These are phyloP conservation scores for Eupeodes luniger DNA, from an alignment of 2,888 invertebrate species.

Conservation along the genomic window DNA sequence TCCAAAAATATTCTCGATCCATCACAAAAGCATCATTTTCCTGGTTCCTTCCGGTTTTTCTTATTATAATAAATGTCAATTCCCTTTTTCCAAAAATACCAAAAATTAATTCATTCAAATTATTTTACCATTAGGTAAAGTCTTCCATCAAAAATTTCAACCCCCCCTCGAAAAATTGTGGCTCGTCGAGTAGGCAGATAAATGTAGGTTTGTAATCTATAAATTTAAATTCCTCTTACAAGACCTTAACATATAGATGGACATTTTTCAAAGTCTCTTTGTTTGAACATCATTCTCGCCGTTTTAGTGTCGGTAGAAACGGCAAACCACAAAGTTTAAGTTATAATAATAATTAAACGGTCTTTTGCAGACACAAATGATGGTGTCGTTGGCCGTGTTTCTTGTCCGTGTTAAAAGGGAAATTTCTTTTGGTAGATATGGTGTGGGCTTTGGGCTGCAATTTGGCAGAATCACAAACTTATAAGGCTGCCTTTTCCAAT, in stretches of 20 bases:
- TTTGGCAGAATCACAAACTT: slow-evolving; percentile 1
- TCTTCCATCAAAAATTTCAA: slow-evolving; percentile 7
- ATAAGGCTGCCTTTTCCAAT: slow-evolving; percentile 18
- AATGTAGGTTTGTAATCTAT: too few species aligned
- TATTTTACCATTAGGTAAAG: background rate
- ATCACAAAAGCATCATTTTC: too few species aligned
- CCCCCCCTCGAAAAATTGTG: background rate
- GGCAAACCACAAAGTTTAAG: background rate
- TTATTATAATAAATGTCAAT: slow-evolving; percentile 9
- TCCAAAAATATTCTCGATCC: too few species aligned
- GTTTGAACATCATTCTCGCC: too few species aligned
- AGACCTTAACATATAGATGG: slow-evolving; percentile 13
- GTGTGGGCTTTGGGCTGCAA: background rate
- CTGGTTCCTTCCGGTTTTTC: slow-evolving; percentile 3
- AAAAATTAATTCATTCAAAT: slow-evolving; percentile 18
- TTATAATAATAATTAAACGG: slow-evolving; percentile 12
- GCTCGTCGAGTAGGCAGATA: too few species aligned
- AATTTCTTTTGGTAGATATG: background rate
- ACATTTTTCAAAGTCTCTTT: background rate
- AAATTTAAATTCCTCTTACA: slow-evolving; percentile 13
- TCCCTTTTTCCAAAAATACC: background rate
- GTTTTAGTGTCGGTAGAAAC: background rate
- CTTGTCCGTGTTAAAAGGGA: background rate
- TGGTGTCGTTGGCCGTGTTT: background rate
- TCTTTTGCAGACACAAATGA: background rate